Evolutionary conservation across 30 jellyfish, hydroid and myxozoan genomes (phyloP).

Genomic region (Clytia hemisphaerica): DNA sequence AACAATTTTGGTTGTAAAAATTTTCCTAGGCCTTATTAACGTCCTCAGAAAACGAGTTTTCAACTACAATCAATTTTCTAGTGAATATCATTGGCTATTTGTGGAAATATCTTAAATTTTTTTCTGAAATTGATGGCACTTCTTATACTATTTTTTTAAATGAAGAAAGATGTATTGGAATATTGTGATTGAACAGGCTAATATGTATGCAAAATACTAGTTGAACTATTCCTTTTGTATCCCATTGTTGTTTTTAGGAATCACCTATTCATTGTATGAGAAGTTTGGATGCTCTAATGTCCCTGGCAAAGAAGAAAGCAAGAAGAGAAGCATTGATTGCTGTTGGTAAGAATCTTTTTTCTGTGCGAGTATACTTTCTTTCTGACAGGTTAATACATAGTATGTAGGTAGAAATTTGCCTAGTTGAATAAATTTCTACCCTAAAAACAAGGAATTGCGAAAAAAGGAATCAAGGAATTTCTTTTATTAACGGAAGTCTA

Average conservation of each 20-base stretch:
- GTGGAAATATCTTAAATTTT: not conserved
- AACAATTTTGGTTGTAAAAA: too few relatives aligned
- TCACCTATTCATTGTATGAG: constrained; percentile 75
- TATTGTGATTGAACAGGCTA: not conserved
- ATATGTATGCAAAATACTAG: not conserved
- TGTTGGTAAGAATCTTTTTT: constrained; percentile 36
- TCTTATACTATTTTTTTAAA: not conserved
- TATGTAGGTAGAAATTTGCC: too few relatives aligned
- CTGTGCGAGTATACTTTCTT: too few relatives aligned
- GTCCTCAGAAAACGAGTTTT: too few relatives aligned
- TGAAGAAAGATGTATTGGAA: not conserved
- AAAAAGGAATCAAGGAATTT: too few relatives aligned
- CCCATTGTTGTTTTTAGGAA: constrained; percentile 41
- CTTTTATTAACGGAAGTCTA: too few relatives aligned
- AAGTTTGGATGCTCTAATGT: constrained; percentile 65
- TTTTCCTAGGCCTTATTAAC: too few relatives aligned
- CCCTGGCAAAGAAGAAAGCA: constrained; percentile 88
- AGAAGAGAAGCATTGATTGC: constrained; percentile 94
- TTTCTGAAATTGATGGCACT: not conserved
- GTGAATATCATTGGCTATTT: not conserved
- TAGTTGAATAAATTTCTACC: too few relatives aligned
- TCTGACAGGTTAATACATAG: too few relatives aligned
- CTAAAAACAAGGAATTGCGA: too few relatives aligned
- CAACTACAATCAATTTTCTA: not conserved
- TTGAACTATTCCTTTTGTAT: not conserved